A percentile compares a stretch with the other conserved stretches of the same genome.
These are phyloP conservation scores for Chiridota heheva DNA, from an alignment of 35 echinoderm and acorn worm species.

Conservation along the genomic window DNA sequence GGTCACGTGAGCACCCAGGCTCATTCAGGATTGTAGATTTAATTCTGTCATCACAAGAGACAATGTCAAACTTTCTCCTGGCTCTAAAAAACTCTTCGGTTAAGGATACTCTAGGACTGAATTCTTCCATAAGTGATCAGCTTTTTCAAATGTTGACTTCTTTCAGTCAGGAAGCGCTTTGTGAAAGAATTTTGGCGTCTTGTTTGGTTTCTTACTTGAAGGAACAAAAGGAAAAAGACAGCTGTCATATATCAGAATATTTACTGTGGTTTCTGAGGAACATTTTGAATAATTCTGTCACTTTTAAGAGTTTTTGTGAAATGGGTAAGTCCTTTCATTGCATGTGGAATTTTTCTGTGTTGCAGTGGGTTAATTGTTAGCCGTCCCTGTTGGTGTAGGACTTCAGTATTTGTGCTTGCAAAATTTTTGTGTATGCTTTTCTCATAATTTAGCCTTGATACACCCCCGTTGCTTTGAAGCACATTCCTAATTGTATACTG, in stretches of 20 bases:
- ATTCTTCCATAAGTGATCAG: slow-evolving; percentile 67
- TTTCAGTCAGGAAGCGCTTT: slow-evolving; percentile 62
- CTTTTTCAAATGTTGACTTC: slow-evolving; percentile 91
- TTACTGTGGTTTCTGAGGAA: slow-evolving; percentile 86
- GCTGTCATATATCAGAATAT: slow-evolving; percentile 72
- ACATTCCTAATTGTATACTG: too few relatives aligned
- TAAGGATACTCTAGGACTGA: slow-evolving; percentile 56
- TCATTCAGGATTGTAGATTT: slow-evolving; percentile 66
- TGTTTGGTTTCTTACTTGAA: slow-evolving; percentile 70
- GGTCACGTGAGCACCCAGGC: slow-evolving; percentile 28
- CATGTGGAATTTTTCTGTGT: too few relatives aligned
- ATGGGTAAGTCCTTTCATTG: slow-evolving; percentile 66
- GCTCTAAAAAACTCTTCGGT: slow-evolving; percentile 72
- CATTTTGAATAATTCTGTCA: slow-evolving; percentile 40
- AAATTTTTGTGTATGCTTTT: too few relatives aligned
- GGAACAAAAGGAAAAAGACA: neutral
- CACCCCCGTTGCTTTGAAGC: too few relatives aligned
- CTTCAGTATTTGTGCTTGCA: too few relatives aligned
- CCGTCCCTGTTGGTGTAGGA: too few relatives aligned
- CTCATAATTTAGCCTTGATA: too few relatives aligned
- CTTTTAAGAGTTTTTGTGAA: slow-evolving; percentile 83
- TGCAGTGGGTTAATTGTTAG: neutral
- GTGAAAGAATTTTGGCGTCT: slow-evolving; percentile 65
- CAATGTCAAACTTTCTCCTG: slow-evolving; percentile 67
- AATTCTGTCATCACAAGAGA: slow-evolving; percentile 67